A percentile compares a stretch with the other conserved stretches of the same genome.
Evolutionary conservation across 2,113 vertebrate species (phyloP).

Genomic region (Scartelaos histophorus): DNA sequence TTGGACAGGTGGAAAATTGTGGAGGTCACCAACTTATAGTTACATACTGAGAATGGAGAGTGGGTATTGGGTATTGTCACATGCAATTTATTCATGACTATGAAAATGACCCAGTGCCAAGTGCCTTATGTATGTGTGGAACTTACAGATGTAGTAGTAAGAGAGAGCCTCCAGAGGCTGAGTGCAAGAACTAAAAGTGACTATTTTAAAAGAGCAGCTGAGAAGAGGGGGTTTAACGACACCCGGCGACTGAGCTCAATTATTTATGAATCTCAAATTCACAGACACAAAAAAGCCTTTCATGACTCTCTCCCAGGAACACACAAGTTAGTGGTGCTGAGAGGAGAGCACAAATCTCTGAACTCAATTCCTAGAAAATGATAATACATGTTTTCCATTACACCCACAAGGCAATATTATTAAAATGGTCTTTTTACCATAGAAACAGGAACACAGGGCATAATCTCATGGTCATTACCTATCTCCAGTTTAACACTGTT

Average conservation of each 20-base stretch:
- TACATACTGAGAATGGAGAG: background rate
- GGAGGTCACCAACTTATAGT: background rate
- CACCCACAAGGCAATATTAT: background rate
- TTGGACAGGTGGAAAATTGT: conserved; percentile 6
- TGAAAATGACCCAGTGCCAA: background rate
- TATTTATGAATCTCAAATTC: conserved; percentile 37
- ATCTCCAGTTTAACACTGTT: background rate
- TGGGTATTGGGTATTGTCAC: background rate
- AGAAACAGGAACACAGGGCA: background rate
- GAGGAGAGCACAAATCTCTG: conserved; percentile 8
- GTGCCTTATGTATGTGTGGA: conserved; percentile 1
- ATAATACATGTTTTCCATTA: background rate
- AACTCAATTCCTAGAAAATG: conserved; percentile 12
- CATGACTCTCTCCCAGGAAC: background rate
- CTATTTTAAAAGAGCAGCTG: conserved; percentile 24
- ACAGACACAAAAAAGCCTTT: conserved; percentile 23
- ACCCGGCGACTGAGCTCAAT: conserved; percentile 29
- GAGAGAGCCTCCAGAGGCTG: conserved; percentile 5
- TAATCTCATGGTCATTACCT: background rate
- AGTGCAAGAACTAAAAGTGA: conserved; percentile 19
- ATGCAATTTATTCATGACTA: conserved; percentile 2
- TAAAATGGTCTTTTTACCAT: background rate
- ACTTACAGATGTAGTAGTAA: conserved; percentile 11
- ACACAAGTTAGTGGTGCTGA: background rate
- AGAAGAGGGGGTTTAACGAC: conserved; percentile 24